Conservation (phyloP, 2,888 invertebrate species). For the Dolichomitus sp. region DNA sequence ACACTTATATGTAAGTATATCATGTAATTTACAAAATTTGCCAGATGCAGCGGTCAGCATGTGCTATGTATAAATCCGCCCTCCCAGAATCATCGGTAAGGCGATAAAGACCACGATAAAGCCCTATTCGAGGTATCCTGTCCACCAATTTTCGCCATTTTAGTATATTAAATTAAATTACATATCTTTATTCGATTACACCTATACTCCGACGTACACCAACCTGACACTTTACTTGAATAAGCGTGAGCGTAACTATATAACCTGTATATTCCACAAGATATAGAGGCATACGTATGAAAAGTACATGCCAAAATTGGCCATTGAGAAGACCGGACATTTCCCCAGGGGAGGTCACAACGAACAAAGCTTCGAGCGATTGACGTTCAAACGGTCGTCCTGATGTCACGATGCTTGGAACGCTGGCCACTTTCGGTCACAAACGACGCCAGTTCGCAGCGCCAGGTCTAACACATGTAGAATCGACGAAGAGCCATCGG, state of each 20-base stretch:
- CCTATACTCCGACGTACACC: constrained; percentile 8
- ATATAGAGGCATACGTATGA: background rate
- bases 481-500: constrained; percentile 23
- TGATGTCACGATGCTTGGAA: constrained; percentile 15
- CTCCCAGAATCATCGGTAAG: constrained; percentile 46
- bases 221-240: constrained; percentile 52
- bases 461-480: constrained; percentile 7
- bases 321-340: constrained; percentile 21
- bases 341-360: constrained; percentile 25
- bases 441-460: constrained; percentile 29
- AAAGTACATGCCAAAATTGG: constrained; percentile 39
- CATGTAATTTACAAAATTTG: constrained; percentile 57
- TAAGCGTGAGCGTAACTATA: constrained; percentile 43
- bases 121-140: constrained; percentile 28
- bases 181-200: constrained; percentile 59
- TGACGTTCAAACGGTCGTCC: constrained; percentile 1
- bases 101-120: constrained; percentile 63
- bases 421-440: constrained; percentile 52
- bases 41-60: constrained; percentile 16
- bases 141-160: constrained; percentile 66
- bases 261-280: constrained; percentile 29
- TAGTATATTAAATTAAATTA: constrained; percentile 67
- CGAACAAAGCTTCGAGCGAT: constrained; percentile 2
- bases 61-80: background rate
- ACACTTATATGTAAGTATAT: constrained; percentile 38